These are phyloP conservation scores for Euthynnus affinis DNA, from an alignment of 2,797 vertebrate genomes.

Conservation along the genomic window DNA sequence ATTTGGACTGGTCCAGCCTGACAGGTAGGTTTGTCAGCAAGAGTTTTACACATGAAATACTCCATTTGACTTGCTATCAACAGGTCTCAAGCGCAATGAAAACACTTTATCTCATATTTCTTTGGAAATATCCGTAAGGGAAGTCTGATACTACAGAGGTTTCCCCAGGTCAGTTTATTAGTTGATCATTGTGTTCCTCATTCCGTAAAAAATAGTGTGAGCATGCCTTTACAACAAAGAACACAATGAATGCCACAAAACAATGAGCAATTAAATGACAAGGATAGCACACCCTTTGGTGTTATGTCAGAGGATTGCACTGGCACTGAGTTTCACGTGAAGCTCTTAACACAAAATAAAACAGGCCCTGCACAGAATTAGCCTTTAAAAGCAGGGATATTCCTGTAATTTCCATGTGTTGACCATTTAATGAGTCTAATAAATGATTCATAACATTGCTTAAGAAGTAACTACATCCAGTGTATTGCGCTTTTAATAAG, in stretches of 20 bases:
- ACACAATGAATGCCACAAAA: constrained; percentile 28
- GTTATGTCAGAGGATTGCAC: constrained; percentile 23
- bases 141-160: background rate
- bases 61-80: background rate
- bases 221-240: constrained; percentile 5
- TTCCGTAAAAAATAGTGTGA: background rate
- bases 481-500: constrained; percentile 30
- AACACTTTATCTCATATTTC: background rate
- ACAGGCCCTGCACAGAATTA: constrained; percentile 1
- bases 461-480: background rate
- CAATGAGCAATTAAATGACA: constrained; percentile 20
- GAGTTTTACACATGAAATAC: background rate
- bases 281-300: background rate
- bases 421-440: background rate
- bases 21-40: constrained; percentile 57
- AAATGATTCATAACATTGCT: background rate
- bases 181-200: background rate
- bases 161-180: background rate
- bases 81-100: background rate
- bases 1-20: constrained; percentile 70
- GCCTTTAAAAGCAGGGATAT: constrained; percentile 5
- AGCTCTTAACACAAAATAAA: constrained; percentile 19
- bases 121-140: background rate
- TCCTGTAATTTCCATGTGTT: background rate
- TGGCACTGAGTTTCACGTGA: background rate